Conservation (phyloP, 2,888 invertebrate species). For the Cactoblastis cactorum region DNA sequence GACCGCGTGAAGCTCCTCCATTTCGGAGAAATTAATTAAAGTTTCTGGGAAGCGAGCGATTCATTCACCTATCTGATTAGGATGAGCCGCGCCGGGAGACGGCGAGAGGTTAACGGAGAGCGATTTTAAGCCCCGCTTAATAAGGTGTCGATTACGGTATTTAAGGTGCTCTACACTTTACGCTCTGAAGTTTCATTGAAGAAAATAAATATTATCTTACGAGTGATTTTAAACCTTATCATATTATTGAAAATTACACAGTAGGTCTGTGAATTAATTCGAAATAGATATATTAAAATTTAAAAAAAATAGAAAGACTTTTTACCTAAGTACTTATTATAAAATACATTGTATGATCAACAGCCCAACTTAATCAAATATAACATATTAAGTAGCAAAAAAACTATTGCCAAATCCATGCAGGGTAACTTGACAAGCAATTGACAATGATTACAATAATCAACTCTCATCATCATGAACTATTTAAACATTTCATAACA, state of each 20-base stretch:
- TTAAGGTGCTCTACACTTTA: constrained; percentile 23
- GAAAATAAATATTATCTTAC: neutral
- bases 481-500: constrained; percentile 14
- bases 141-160: constrained; percentile 34
- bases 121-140: constrained; percentile 26
- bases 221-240: too few relatives aligned
- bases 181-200: constrained; percentile 1
- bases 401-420: too few relatives aligned
- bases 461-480: neutral
- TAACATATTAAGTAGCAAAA: too few relatives aligned
- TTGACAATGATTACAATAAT: too few relatives aligned
- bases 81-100: constrained; percentile 27
- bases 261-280: too few relatives aligned
- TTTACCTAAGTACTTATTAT: too few relatives aligned
- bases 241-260: too few relatives aligned
- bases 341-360: too few relatives aligned
- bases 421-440: too few relatives aligned
- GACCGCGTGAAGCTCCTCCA: constrained; percentile 46
- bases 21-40: constrained; percentile 69
- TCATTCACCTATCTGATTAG: constrained; percentile 59
- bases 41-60: constrained; percentile 57
- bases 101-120: constrained; percentile 21
- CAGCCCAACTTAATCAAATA: too few relatives aligned
- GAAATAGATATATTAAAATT: too few relatives aligned
- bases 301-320: too few relatives aligned